Evolutionary conservation across 2,888 invertebrate genomes (phyloP).

Genomic region (Spodoptera exigua): DNA sequence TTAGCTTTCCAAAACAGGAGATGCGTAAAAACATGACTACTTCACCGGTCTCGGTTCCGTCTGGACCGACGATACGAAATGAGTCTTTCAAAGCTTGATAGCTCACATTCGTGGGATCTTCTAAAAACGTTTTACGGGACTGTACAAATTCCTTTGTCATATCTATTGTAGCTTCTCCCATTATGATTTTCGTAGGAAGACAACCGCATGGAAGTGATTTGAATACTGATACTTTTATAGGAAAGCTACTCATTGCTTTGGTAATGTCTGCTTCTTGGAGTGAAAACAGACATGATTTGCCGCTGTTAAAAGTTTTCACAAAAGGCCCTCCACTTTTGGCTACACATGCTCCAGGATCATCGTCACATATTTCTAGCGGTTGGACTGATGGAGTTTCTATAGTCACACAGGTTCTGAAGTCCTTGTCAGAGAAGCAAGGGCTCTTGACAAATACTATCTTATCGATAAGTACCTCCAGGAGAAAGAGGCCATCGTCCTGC

Average conservation of each 20-base stretch:
- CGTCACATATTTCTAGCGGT: constrained; percentile 90
- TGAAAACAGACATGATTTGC: constrained; percentile 92
- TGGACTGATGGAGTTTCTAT: constrained; percentile 90
- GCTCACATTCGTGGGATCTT: constrained; percentile 82
- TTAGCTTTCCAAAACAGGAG: constrained; percentile 91
- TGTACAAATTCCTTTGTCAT: constrained; percentile 90
- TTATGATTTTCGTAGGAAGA: constrained; percentile 90
- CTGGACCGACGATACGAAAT: constrained; percentile 87
- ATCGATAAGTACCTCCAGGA: constrained; percentile 91
- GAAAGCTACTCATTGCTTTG: constrained; percentile 88
- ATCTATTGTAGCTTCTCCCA: constrained; percentile 90
- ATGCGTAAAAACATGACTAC: constrained; percentile 90
- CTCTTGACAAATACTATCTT: constrained; percentile 79
- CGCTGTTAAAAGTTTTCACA: constrained; percentile 88
- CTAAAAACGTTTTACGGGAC: constrained; percentile 83
- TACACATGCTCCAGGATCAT: constrained; percentile 83
- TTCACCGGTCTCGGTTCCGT: constrained; percentile 87
- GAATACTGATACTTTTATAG: constrained; percentile 88
- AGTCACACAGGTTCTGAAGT: constrained; percentile 90
- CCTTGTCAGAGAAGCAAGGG: constrained; percentile 82
- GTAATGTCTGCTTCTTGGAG: constrained; percentile 87
- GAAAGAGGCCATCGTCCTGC: constrained; percentile 89
- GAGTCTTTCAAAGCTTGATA: constrained; percentile 90
- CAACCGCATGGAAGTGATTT: constrained; percentile 90
- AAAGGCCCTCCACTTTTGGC: constrained; percentile 79